Conservation (phyloP, 2,797 vertebrate species). For the Helicolenus hilgendorfi region DNA sequence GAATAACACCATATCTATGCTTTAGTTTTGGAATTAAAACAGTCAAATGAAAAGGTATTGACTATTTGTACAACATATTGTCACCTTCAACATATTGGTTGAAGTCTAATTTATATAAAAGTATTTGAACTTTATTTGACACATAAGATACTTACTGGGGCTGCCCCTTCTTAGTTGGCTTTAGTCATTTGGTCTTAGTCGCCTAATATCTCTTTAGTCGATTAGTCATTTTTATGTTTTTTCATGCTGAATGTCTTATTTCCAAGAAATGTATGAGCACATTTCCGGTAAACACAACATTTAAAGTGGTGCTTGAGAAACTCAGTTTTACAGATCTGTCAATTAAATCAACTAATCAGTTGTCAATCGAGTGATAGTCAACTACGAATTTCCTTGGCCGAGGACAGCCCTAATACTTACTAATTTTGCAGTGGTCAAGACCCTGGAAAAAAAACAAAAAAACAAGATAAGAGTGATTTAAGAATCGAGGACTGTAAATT, state of each 20-base stretch:
- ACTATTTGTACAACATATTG: background rate
- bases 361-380: too few species aligned
- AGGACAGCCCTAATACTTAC: slow-evolving; percentile 60
- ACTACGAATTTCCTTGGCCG: too few species aligned
- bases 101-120: background rate
- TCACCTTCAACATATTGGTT: background rate
- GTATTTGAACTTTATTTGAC: background rate
- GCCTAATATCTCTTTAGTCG: too few species aligned
- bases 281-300: too few species aligned
- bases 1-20: background rate
- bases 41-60: background rate
- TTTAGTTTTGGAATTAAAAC: background rate
- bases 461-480: background rate
- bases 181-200: too few species aligned
- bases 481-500: background rate
- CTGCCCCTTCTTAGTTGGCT: too few species aligned
- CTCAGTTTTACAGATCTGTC: too few species aligned
- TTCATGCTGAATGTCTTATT: too few species aligned
- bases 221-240: too few species aligned
- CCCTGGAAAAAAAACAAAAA: slow-evolving; percentile 59
- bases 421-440: slow-evolving; percentile 61
- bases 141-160: background rate
- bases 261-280: too few species aligned
- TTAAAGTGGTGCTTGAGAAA: too few species aligned
- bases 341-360: too few species aligned